These are phyloP conservation scores for Mustelus asterias DNA, from an alignment of 2,113 vertebrate genomes.

Conservation along the genomic window DNA sequence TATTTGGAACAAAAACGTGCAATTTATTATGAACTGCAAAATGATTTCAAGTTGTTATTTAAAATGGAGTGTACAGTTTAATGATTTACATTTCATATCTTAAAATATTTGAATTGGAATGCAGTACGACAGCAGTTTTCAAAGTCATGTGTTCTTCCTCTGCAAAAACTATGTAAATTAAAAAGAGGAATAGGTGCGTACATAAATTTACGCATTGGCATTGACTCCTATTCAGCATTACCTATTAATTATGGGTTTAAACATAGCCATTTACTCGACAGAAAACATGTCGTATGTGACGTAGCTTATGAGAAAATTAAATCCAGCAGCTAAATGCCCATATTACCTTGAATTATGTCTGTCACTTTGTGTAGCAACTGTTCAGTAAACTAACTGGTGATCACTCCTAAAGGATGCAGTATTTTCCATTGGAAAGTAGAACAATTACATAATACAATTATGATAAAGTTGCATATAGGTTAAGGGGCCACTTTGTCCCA, in stretches of 20 bases:
- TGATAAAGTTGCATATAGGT: background rate
- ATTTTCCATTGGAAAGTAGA: background rate
- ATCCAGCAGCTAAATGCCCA: background rate
- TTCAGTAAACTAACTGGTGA: background rate
- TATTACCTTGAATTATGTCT: background rate
- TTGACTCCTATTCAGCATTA: background rate
- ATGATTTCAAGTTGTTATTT: background rate
- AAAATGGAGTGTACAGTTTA: background rate
- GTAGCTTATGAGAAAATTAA: background rate
- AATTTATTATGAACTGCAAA: background rate
- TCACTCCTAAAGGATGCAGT: background rate
- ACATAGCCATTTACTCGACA: background rate
- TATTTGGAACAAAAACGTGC: background rate
- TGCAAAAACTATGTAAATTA: no score
- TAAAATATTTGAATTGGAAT: background rate
- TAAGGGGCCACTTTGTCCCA: background rate
- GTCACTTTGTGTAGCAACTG: background rate
- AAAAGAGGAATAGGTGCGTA: no score
- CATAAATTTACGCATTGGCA: no score
- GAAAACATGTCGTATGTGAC: background rate
- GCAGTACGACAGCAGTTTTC: background rate
- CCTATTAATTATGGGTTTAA: background rate
- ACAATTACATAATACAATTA: background rate
- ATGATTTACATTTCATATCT: background rate
- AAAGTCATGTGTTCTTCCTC: background rate